These are phyloP conservation scores for Drosophila buzzatii DNA, from an alignment of 2,888 invertebrate genomes.

Conservation along the genomic window DNA sequence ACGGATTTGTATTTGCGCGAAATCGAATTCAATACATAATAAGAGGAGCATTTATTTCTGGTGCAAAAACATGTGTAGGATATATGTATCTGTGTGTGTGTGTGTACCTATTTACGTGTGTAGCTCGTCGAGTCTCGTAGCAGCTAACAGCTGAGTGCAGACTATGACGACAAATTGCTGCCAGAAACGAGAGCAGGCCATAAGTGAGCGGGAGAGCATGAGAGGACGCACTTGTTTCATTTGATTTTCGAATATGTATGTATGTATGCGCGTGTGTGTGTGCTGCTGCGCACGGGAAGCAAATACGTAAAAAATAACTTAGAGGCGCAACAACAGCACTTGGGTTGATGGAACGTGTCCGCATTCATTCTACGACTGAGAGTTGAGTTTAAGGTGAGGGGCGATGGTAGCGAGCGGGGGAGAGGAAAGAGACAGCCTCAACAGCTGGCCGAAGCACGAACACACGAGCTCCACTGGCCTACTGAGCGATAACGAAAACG, in stretches of 20 bases:
- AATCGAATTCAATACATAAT: slow-evolving; percentile 40
- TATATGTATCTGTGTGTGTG: slow-evolving; percentile 11
- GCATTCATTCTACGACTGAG: slow-evolving; percentile 14
- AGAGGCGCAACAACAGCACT: slow-evolving; percentile 14
- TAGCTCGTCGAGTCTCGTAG: slow-evolving; percentile 21
- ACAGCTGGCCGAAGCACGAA: slow-evolving; percentile 53
- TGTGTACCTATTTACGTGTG: slow-evolving; percentile 20
- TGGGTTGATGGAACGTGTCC: slow-evolving; percentile 41
- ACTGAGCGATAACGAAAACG: slow-evolving; percentile 66
- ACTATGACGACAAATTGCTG: slow-evolving; percentile 55
- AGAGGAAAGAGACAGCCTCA: slow-evolving; percentile 7
- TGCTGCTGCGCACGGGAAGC: slow-evolving; percentile 51
- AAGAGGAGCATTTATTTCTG: slow-evolving; percentile 10
- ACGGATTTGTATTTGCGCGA: slow-evolving; percentile 20
- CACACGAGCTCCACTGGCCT: slow-evolving; percentile 61
- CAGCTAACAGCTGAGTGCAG: slow-evolving; percentile 51
- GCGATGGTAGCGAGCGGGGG: background rate
- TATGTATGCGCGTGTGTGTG: slow-evolving; percentile 10
- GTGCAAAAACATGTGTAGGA: slow-evolving; percentile 13
- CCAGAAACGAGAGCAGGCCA: slow-evolving; percentile 44
- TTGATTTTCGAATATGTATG: slow-evolving; percentile 11
- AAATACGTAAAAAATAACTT: slow-evolving; percentile 33
- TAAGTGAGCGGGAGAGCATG: slow-evolving; percentile 23
- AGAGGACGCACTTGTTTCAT: slow-evolving; percentile 50
- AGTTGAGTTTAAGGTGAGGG: background rate